phyloP scores from a whole-genome alignment of 2,113 vertebrate genomes.

The Garra rufa region DNA sequence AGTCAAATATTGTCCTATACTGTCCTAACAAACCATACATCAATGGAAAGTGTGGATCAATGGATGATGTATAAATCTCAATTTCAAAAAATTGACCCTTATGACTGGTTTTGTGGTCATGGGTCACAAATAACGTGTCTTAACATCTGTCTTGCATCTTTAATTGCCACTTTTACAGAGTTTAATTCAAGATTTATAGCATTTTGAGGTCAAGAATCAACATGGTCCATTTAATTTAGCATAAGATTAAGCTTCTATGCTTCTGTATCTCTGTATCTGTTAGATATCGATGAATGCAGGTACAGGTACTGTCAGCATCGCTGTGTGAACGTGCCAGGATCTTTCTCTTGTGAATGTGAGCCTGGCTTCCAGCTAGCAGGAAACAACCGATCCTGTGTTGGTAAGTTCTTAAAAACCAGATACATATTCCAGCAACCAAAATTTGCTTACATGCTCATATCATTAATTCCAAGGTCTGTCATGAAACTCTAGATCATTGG shows the following conservation, averaged over 20 bases:
- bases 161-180: background rate
- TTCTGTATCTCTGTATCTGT: background rate
- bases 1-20: too few species aligned
- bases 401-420: slow-evolving; percentile 71
- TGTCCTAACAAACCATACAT: too few species aligned
- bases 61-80: too few species aligned
- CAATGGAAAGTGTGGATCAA: too few species aligned
- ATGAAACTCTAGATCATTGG: too few species aligned
- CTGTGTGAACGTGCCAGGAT: slow-evolving; percentile 89
- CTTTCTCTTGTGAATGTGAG: slow-evolving; percentile 90
- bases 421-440: background rate
- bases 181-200: background rate
- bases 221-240: background rate
- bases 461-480: background rate
- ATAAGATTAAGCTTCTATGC: background rate
- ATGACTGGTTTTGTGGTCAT: too few species aligned
- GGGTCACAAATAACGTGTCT: background rate
- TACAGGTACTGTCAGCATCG: slow-evolving; percentile 92
- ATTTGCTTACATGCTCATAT: background rate
- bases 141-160: too few species aligned
- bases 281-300: slow-evolving; percentile 89
- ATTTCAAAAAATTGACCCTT: too few species aligned
- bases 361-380: slow-evolving; percentile 88
- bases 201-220: background rate
- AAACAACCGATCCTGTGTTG: slow-evolving; percentile 90